Evolutionary conservation across 1,140 invertebrate species (phyloP).

Genomic region (Drosophila parvula): DNA sequence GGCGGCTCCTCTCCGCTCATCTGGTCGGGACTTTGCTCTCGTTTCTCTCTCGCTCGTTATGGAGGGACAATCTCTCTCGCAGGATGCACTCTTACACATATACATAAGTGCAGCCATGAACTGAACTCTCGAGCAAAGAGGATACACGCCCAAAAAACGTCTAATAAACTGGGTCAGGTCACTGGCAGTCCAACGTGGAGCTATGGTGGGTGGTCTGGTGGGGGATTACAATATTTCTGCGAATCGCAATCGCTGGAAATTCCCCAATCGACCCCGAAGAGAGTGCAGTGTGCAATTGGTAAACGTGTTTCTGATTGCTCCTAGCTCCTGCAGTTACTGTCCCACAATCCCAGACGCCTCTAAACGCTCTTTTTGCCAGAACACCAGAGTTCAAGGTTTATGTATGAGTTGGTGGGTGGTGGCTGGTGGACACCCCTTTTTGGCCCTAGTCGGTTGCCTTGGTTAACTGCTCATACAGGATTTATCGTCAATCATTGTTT

Average conservation of each 20-base stretch:
- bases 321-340: slow-evolving; percentile 15
- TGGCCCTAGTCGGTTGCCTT: slow-evolving; percentile 17
- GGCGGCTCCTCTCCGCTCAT: slow-evolving; percentile 15
- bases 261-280: slow-evolving; percentile 62
- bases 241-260: slow-evolving; percentile 68
- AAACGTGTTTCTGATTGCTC: slow-evolving; percentile 65
- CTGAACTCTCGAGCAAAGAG: slow-evolving; percentile 62
- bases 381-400: slow-evolving; percentile 74
- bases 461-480: slow-evolving; percentile 56
- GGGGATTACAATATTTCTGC: slow-evolving; percentile 36
- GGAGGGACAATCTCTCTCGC: slow-evolving; percentile 3
- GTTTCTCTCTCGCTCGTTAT: neutral
- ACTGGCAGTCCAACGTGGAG: slow-evolving; percentile 32
- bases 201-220: neutral
- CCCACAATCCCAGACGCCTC: slow-evolving; percentile 47
- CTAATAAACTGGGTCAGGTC: slow-evolving; percentile 74
- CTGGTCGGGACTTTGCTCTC: slow-evolving; percentile 26
- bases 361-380: slow-evolving; percentile 37
- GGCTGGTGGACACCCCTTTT: neutral
- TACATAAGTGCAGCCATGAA: slow-evolving; percentile 65
- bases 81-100: slow-evolving; percentile 18
- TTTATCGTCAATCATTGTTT: slow-evolving; percentile 61
- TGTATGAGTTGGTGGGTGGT: slow-evolving; percentile 37
- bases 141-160: slow-evolving; percentile 79
- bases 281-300: slow-evolving; percentile 51